Evolutionary conservation across 2,797 vertebrate species (phyloP), one percentile per base, ranked within the genome.

Genomic region (Dromococcyx pavoninus): DNA sequence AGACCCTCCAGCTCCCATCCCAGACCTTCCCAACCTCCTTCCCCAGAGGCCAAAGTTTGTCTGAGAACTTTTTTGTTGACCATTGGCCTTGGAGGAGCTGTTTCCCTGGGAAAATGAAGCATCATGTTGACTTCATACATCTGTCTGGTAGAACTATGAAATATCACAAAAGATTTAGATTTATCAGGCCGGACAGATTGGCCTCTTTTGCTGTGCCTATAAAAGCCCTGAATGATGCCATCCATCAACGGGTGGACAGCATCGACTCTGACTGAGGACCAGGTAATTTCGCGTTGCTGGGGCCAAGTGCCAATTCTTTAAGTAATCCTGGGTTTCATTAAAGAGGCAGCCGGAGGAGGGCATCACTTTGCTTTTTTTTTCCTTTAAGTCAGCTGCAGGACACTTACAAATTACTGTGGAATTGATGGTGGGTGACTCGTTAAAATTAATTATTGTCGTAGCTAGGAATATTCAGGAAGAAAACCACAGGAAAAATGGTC

Each of bases 371-470:
- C 32, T 33, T 27, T 32, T 79, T n/a, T 93, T 87, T 70, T 84
- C 85, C 93, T 87, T 78, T 1, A 85, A 95, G 93, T 94, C 91
- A 89, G 85, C 91, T 95, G 71, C 93, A 96, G 96, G 91, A 96
- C 91, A 85, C 79, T 90, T 77, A 88, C 60, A 96, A 97, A 92
- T 93, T 89, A 91, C 14, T 33, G 85, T 94, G 76, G 80, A 93
- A 96, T 75, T 96, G 91, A 95, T 96, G 87, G 72, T 72, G 85
- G 74, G 50, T 94, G 92, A 95, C 92, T 96, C 67, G 70, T 97
- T 97, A 97, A 97, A 97, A 96, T 97, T 96, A 96, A 97, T 97
- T 96, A 95, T 91, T 75, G 83, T 78, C 57, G 46, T 96, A 96
- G 97, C 97, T 97, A 97, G 92, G 61, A 97, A 97, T 93, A 94